Evolutionary conservation across 2,113 vertebrate genomes (phyloP), one percentile per base, ranked within the genome.

Genomic region (Seriola dumerili): DNA sequence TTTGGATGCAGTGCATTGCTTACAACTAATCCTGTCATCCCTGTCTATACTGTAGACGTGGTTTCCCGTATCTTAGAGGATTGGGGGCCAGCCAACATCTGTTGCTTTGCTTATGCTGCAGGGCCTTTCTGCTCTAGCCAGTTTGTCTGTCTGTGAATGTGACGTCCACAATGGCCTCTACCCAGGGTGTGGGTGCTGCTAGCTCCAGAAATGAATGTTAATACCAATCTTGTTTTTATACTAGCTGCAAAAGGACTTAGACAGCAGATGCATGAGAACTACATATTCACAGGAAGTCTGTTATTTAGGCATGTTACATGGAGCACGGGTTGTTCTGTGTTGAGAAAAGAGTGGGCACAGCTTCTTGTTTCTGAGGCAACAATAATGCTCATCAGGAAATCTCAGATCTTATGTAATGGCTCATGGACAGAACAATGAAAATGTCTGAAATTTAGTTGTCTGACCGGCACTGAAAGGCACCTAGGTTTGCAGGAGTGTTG

Each of bases 331-430:
- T 68, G 76, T 81, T 90, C 82, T 69, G 88, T 75, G 57, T 76
- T 36, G 34, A 78, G 81, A 72, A 86, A 62, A 11, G 85, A 90
- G 89, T 91, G 88, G 92, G 85, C 67, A 80, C 75, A 2, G 57
- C 67, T 76, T 81, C 78, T 84, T 5, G 84, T 93, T 92, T 88
- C 89, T 92, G 80, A 87, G 84, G 90, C 84, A 93, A 92, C 91
- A 87, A 88, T 82, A 89, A 88, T 36, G 78, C 85, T 86, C 89
- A 88, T 90, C 84, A 81, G 82, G 83, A 89, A 89, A 88, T 90
- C 85, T 81, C 59, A 72, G 68, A 36, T 86, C 91, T 92, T 93
- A 85, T 80, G 76, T 91, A 88, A 93, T 62, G 57, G 21, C 66
- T 78, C 54, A 14, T 64, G 42, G 79, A 82, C 44, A 4, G 65